Base-by-base conservation (phyloP, 2,113 vertebrate genomes). In the Myrmophylax atrothorax region DNA sequence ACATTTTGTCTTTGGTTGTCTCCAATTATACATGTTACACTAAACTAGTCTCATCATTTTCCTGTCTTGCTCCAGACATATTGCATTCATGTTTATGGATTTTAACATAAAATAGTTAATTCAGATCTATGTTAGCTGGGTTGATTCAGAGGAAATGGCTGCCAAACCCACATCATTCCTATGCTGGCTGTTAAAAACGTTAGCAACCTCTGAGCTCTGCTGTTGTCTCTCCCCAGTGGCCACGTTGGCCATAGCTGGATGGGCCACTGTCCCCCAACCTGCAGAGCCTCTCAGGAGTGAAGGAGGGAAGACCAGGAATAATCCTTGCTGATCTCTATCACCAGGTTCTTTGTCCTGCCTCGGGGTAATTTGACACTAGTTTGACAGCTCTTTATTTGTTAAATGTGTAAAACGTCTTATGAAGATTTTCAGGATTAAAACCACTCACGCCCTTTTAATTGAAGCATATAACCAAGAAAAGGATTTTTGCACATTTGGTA, bases 161-260 rank as follows among this genome's bases (percentile, higher is more conserved):
- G 38, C 67, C 44, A 84, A 44, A 78, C 63, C 0, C 7, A 38
- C 40, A 37, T 4, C 1, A 2, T 64, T 93, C 35, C 60, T 31
- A 38, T 20, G 20, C 46, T 55, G 29, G 25, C 22, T 87, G 42
- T 67, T 59, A 70, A 69, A 62, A 81, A 14, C 14, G 35, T 25
- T 0, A 68, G 17, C 15, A 16, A 38, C 3, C 25, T 20, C 52
- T 35, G 29, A 78, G 29, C 25, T 44, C 18, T 0, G 0, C n/a
- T 29, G 67, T n/a, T 69, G 70, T 35, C 29, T 60, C 24, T 87
- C n/a, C 26, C 53, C 3, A 1, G 40, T 17, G 53, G 10, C n/a
- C 47, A 10, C 0, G 0, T 25, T 33, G 35, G 75, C 37, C 14
- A 10, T 1, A 7, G 38, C 42, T 85, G 47, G n/a, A 25, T 14